phyloP scores from a whole-genome alignment of 2,113 vertebrate species.

The Chaetodon auriga region DNA sequence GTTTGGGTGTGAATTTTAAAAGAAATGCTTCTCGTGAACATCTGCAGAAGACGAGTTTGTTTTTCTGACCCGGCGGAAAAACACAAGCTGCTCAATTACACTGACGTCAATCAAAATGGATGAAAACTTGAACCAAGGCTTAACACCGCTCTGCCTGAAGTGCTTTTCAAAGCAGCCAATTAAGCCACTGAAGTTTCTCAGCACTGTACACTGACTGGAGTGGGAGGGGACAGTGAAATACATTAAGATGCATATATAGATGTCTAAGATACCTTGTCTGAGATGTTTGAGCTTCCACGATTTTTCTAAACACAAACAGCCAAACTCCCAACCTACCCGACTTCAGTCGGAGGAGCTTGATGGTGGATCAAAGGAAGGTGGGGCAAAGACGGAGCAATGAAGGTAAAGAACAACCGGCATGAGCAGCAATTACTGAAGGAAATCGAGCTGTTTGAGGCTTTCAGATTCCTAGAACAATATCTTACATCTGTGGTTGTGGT shows the following conservation, averaged over 20 bases:
- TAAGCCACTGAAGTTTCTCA: not conserved
- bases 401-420: not conserved
- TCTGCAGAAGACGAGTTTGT: conserved; percentile 12
- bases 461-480: not conserved
- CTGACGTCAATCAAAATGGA: not conserved
- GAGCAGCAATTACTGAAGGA: not conserved
- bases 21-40: not conserved
- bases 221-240: not conserved
- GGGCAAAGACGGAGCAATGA: not conserved
- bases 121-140: not conserved
- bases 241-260: not conserved
- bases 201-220: not conserved
- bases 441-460: not conserved
- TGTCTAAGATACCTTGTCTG: not conserved
- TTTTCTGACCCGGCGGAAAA: not conserved
- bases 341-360: not conserved
- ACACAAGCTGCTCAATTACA: not conserved
- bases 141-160: not conserved
- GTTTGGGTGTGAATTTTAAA: not conserved
- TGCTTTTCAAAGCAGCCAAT: conserved; percentile 21
- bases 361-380: not conserved
- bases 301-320: not conserved
- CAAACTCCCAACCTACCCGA: too few relatives aligned
- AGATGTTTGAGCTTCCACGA: not conserved
- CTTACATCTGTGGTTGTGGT: not conserved